Conservation (phyloP, 2,888 invertebrate species). For the Drosophila picticornis region DNA sequence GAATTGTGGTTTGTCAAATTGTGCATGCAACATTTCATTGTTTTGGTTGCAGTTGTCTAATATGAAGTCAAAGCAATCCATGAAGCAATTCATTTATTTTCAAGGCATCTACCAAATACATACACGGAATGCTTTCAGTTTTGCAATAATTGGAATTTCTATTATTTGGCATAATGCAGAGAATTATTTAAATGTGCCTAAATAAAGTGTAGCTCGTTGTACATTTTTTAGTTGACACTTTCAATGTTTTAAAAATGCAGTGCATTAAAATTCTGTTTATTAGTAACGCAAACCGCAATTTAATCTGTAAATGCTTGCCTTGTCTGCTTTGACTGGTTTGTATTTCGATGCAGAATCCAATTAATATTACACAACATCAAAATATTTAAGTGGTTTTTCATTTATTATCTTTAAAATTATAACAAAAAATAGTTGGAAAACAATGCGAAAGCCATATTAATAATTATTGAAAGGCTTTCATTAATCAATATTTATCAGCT, state of each 20-base stretch:
- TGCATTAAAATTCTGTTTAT: not conserved
- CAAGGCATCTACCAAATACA: not conserved
- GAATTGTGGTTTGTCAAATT: not conserved
- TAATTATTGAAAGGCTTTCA: constrained; percentile 28
- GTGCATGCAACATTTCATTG: constrained; percentile 4
- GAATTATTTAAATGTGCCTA: not conserved
- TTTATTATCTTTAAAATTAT: no score
- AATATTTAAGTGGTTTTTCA: not conserved
- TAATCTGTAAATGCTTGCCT: not conserved
- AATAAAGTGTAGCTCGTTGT: not conserved
- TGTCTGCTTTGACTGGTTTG: not conserved
- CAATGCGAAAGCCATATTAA: constrained; percentile 32
- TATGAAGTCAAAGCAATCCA: constrained; percentile 2
- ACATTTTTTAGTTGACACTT: not conserved
- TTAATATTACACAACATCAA: not conserved
- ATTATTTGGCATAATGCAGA: not conserved
- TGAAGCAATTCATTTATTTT: not conserved
- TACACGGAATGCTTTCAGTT: not conserved
- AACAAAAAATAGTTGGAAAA: not conserved
- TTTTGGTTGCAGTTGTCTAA: not conserved
- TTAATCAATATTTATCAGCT: constrained; percentile 30
- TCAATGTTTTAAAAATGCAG: not conserved
- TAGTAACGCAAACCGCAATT: not conserved
- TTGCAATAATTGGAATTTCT: not conserved
- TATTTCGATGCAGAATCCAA: not conserved